Conservation (phyloP, 2,113 vertebrate species). For the Lepidothrix coronata region DNA sequence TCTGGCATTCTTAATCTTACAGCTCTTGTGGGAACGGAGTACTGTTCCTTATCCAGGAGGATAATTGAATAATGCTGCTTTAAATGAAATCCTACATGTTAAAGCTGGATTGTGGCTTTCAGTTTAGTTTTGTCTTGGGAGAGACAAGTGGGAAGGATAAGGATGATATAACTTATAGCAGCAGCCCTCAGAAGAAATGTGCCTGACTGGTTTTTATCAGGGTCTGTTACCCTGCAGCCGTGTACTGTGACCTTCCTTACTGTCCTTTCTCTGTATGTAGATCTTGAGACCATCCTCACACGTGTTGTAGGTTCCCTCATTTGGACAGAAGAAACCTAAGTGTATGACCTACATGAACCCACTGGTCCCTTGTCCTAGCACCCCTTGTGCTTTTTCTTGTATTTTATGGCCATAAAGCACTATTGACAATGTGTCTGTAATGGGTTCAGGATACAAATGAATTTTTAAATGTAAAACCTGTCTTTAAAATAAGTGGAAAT, state of each 20-base stretch:
- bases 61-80: background rate
- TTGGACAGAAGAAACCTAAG: background rate
- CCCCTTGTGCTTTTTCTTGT: background rate
- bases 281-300: background rate
- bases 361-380: background rate
- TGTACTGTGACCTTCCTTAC: background rate
- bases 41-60: background rate
- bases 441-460: background rate
- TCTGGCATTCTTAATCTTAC: background rate
- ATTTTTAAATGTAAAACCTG: background rate
- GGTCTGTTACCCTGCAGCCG: background rate
- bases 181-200: background rate
- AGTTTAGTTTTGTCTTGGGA: background rate
- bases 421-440: background rate
- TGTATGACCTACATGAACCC: background rate
- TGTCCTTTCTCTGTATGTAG: background rate
- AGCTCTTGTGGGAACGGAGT: background rate
- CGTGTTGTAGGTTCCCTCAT: background rate
- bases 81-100: background rate
- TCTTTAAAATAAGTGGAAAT: background rate
- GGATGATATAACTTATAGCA: background rate
- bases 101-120: background rate
- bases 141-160: background rate
- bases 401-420: background rate
- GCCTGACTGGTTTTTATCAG: background rate